Evolutionary conservation across 1,140 invertebrate genomes (phyloP).

Genomic region (Tetraneura akinire): DNA sequence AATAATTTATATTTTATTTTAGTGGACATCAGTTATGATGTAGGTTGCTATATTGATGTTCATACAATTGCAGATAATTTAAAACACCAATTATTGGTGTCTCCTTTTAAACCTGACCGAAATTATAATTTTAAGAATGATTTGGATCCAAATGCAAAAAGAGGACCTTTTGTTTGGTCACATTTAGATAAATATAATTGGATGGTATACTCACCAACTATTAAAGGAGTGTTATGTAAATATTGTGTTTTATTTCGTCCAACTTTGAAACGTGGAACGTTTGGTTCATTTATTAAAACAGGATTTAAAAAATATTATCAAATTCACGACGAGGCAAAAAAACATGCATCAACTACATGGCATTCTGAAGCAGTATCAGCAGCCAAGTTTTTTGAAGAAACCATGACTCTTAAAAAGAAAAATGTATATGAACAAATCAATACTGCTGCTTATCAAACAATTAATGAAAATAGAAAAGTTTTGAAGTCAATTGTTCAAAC

Average conservation of each 20-base stretch:
- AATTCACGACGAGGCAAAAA: constrained; percentile 54
- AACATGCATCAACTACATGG: constrained; percentile 44
- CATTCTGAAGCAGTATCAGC: constrained; percentile 53
- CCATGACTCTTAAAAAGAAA: constrained; percentile 41
- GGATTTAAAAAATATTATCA: constrained; percentile 54
- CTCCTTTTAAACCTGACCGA: neutral
- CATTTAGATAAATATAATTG: constrained; percentile 43
- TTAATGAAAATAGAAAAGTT: constrained; percentile 51
- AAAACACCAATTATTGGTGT: neutral
- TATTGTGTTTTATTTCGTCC: constrained; percentile 55
- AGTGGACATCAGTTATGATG: too few species aligned
- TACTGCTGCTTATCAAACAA: constrained; percentile 50
- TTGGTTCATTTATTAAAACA: constrained; percentile 54
- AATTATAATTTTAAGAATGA: neutral
- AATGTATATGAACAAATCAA: constrained; percentile 53
- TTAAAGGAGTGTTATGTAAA: constrained; percentile 56
- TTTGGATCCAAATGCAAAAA: neutral
- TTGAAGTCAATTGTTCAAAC: constrained; percentile 55
- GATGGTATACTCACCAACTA: constrained; percentile 55
- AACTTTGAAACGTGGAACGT: constrained; percentile 51
- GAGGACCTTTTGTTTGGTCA: neutral
- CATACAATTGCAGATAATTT: neutral
- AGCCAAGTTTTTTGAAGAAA: constrained; percentile 54
- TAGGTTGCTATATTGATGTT: neutral
- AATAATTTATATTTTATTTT: too few species aligned